phyloP scores from a whole-genome alignment of 2,113 vertebrate genomes.

The Sinocyclocheilus grahami region DNA sequence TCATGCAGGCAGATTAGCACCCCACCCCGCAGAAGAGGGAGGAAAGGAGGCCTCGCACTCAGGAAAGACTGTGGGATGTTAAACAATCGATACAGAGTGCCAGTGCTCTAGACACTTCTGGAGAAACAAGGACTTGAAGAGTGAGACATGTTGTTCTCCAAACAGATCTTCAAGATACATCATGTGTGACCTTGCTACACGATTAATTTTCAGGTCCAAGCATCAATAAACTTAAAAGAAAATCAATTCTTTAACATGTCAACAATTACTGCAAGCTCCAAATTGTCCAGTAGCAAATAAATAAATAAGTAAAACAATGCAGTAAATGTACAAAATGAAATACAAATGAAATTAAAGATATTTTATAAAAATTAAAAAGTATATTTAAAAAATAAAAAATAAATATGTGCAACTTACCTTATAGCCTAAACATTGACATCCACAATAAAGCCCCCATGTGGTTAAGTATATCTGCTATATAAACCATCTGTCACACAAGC shows the following conservation, averaged over 20 bases:
- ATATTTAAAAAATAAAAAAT: neutral
- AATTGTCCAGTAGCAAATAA: neutral
- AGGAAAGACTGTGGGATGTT: slow-evolving; percentile 44
- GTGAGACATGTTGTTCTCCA: neutral
- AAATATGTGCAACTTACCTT: neutral
- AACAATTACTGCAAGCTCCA: neutral
- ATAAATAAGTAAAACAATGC: neutral
- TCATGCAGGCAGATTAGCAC: slow-evolving; percentile 51
- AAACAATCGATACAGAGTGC: slow-evolving; percentile 38
- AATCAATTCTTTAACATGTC: no score
- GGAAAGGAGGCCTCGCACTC: slow-evolving; percentile 31
- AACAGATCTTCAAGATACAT: slow-evolving; percentile 6
- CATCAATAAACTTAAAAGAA: neutral
- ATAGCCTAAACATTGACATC: neutral
- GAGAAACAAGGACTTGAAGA: slow-evolving; percentile 13
- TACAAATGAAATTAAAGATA: neutral
- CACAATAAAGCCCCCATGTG: neutral
- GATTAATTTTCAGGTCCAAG: neutral
- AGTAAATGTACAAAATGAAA: neutral
- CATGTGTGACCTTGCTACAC: neutral
- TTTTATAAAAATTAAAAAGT: neutral
- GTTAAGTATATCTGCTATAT: neutral
- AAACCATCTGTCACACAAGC: neutral
- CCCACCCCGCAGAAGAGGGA: slow-evolving; percentile 23
- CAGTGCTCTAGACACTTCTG: neutral